Conservation (phyloP, 2,888 invertebrate genomes). For the Tetranychus truncatus region DNA sequence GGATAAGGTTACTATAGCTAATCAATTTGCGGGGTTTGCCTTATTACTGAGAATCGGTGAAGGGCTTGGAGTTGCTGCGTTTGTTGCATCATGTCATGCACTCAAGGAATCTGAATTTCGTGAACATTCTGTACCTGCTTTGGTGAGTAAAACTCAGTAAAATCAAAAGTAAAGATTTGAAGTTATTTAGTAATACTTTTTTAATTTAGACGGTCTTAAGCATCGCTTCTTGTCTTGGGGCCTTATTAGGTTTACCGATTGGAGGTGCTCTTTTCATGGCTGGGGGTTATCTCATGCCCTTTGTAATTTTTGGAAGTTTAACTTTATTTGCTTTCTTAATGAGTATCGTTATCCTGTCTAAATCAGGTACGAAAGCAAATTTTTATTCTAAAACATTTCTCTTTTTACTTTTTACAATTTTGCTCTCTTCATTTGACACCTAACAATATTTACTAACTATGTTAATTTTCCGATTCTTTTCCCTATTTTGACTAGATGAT, state of each 20-base stretch:
- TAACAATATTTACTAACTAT: too few species aligned
- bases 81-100: slow-evolving; percentile 65
- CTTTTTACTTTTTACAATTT: background rate
- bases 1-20: slow-evolving; percentile 36
- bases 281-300: slow-evolving; percentile 54
- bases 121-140: slow-evolving; percentile 48
- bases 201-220: slow-evolving; percentile 44
- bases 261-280: slow-evolving; percentile 56
- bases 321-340: slow-evolving; percentile 55
- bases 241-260: slow-evolving; percentile 73
- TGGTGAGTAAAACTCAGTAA: background rate
- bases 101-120: slow-evolving; percentile 71
- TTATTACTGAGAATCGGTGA: slow-evolving; percentile 60
- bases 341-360: slow-evolving; percentile 51
- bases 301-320: slow-evolving; percentile 54
- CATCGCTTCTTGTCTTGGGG: slow-evolving; percentile 65
- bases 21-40: slow-evolving; percentile 53
- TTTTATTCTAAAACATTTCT: background rate
- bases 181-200: background rate
- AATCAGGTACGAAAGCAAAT: slow-evolving; percentile 14
- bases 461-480: too few species aligned
- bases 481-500: background rate
- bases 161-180: too few species aligned
- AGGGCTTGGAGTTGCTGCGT: slow-evolving; percentile 67
- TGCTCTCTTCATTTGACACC: too few species aligned